Conservation (phyloP, 2,888 invertebrate species). For the Diachrysia chrysitis region DNA sequence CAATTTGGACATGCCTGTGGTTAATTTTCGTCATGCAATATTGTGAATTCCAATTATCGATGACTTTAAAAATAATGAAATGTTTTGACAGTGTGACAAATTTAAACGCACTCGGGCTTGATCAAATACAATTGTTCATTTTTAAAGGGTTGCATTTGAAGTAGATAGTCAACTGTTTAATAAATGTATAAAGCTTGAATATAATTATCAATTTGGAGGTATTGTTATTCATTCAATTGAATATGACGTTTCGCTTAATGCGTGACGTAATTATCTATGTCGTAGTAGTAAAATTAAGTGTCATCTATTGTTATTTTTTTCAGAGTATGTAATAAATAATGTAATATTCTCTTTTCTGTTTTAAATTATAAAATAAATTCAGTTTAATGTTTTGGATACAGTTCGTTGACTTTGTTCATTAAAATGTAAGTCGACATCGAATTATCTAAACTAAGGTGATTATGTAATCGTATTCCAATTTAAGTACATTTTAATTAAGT, state of each 20-base stretch:
- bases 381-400: conserved; percentile 1
- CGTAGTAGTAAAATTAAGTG: neutral
- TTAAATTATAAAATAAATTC: neutral
- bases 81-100: conserved; percentile 36
- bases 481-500: neutral
- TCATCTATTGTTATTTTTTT: conserved; percentile 9
- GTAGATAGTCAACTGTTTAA: conserved; percentile 16
- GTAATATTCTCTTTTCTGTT: neutral
- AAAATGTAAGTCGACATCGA: neutral
- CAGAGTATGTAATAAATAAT: conserved; percentile 5
- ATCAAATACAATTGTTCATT: neutral
- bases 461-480: neutral
- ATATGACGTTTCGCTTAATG: neutral
- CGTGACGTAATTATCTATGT: neutral
- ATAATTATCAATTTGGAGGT: conserved; percentile 5
- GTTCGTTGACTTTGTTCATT: neutral
- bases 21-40: conserved; percentile 66
- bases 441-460: neutral
- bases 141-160: neutral
- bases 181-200: conserved; percentile 17
- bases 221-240: neutral
- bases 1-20: conserved; percentile 69
- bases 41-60: conserved; percentile 60
- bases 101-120: conserved; percentile 6
- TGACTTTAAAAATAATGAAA: conserved; percentile 36